These are phyloP conservation scores for Drosophila mercatorum DNA, from an alignment of 2,888 invertebrate genomes.

Conservation along the genomic window DNA sequence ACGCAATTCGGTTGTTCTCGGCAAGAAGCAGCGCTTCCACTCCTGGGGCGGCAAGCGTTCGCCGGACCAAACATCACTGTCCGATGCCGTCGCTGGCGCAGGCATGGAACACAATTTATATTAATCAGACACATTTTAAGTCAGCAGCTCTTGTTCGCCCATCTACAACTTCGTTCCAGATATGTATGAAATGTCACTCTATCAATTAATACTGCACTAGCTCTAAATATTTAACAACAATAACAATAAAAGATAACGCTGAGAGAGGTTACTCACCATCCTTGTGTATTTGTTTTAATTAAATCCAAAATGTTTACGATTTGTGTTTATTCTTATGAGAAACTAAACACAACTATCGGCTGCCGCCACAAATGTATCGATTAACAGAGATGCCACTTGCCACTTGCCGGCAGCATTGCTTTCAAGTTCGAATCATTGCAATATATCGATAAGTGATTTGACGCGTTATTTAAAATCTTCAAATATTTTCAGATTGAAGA, in stretches of 20 bases:
- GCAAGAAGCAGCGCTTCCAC: slow-evolving; percentile 84
- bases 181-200: slow-evolving; percentile 67
- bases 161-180: slow-evolving; percentile 44
- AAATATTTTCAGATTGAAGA: too few species aligned
- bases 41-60: slow-evolving; percentile 85
- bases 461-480: slow-evolving; percentile 4
- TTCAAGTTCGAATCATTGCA: background rate
- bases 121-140: slow-evolving; percentile 19
- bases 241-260: slow-evolving; percentile 42
- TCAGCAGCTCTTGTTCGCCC: slow-evolving; percentile 20
- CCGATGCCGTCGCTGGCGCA: slow-evolving; percentile 24
- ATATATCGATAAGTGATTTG: slow-evolving; percentile 6
- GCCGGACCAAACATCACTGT: slow-evolving; percentile 31
- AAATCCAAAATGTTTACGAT: slow-evolving; percentile 14
- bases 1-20: slow-evolving; percentile 82
- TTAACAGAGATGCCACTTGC: too few species aligned
- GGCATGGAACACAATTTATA: slow-evolving; percentile 48
- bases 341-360: slow-evolving; percentile 13
- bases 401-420: background rate
- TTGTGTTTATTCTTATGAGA: slow-evolving; percentile 4
- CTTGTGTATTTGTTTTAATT: slow-evolving; percentile 33
- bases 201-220: slow-evolving; percentile 48
- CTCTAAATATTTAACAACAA: slow-evolving; percentile 60
- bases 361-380: slow-evolving; percentile 18
- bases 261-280: slow-evolving; percentile 51